Percentiles rank a stretch among this genome's conserved stretches.
These are phyloP conservation scores for Hystrix cristata DNA, from an alignment of 2,113 vertebrate species.

Conservation along the genomic window DNA sequence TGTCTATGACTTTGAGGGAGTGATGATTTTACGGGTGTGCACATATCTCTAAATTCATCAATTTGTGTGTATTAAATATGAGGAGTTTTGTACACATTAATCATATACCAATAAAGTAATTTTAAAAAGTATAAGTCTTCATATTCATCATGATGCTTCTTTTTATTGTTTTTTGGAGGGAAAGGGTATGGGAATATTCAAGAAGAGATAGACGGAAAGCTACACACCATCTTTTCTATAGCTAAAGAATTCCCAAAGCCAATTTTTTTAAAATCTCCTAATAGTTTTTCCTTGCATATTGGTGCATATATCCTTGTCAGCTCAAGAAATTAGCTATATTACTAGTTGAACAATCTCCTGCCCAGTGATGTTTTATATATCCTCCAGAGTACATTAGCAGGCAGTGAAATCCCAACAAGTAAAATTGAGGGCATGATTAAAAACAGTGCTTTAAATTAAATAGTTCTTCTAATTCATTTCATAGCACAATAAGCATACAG, in stretches of 20 bases:
- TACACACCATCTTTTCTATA: not conserved
- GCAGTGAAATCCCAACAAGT: conserved; percentile 68
- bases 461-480: conserved; percentile 70
- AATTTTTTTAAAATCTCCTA: conserved; percentile 30
- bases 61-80: not conserved
- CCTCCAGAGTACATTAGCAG: conserved; percentile 46
- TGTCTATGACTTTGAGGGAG: not conserved
- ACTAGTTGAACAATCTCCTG: conserved; percentile 54
- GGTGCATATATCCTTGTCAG: not conserved
- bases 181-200: not conserved
- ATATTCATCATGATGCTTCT: not conserved
- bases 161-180: not conserved
- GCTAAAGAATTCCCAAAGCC: not conserved
- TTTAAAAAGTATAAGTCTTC: conserved; percentile 1
- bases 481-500: conserved; percentile 48
- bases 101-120: not conserved
- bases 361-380: conserved; percentile 54
- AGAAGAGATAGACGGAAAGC: not conserved
- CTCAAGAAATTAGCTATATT: conserved; percentile 52
- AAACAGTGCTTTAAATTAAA: conserved; percentile 75
- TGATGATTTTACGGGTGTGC: not conserved
- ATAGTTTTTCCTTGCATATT: not conserved
- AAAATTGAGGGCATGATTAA: conserved; percentile 59
- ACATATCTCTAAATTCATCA: not conserved
- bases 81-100: not conserved